Percentiles rank a stretch among this genome's conserved stretches.
Evolutionary conservation across 2,888 invertebrate genomes (phyloP).

Genomic region (Acrobasis suavella): DNA sequence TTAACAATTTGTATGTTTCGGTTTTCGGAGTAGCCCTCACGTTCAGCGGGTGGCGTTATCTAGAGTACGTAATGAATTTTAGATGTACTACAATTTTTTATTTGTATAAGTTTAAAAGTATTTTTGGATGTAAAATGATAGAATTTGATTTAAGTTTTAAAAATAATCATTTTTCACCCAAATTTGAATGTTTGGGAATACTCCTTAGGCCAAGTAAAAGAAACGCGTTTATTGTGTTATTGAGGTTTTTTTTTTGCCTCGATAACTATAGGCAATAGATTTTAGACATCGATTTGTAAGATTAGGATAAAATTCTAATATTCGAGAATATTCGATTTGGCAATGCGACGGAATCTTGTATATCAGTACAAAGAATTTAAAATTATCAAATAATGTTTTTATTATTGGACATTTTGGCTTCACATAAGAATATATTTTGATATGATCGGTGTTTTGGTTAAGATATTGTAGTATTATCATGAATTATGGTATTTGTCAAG

Average conservation of each 20-base stretch:
- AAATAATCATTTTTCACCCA: constrained; percentile 1
- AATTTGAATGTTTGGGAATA: constrained; percentile 44
- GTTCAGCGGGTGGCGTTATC: background rate
- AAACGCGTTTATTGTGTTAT: constrained; percentile 31
- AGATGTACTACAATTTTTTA: background rate
- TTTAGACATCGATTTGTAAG: constrained; percentile 57
- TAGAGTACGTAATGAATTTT: constrained; percentile 14
- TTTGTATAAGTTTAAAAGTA: constrained; percentile 16
- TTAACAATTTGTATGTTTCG: constrained; percentile 32
- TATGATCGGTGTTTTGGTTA: constrained; percentile 61
- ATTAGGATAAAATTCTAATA: constrained; percentile 62
- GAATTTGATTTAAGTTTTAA: background rate
- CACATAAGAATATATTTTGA: constrained; percentile 70
- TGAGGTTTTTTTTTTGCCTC: constrained; percentile 51
- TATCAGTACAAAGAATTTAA: constrained; percentile 78
- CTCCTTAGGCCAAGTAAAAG: constrained; percentile 37
- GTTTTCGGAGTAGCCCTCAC: constrained; percentile 30
- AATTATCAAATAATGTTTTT: constrained; percentile 47
- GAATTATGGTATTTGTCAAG: constrained; percentile 39
- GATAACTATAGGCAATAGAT: constrained; percentile 56
- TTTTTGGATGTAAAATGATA: background rate
- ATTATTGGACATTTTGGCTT: constrained; percentile 58
- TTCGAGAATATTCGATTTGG: constrained; percentile 53
- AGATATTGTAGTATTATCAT: constrained; percentile 44
- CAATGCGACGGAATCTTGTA: constrained; percentile 65